Percentiles rank a stretch among this genome's conserved stretches.
Evolutionary conservation across 2,888 invertebrate species (phyloP).

Genomic region (Carcina quercana): DNA sequence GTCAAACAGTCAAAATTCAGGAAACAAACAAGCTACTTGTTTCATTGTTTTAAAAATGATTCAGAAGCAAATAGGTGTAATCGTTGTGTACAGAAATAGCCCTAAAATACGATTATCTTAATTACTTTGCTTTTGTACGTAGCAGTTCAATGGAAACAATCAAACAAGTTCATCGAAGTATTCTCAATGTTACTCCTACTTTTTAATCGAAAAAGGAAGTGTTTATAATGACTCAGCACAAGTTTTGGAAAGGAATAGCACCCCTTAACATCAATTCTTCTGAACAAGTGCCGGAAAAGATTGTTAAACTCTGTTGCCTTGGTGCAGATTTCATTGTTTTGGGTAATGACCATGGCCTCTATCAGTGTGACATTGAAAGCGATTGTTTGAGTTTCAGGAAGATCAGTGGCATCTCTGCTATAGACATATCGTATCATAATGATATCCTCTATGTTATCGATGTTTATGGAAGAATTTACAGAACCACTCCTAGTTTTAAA

Average conservation of each 20-base stretch:
- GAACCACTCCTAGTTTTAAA: conserved; percentile 70
- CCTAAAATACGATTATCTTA: too few relatives aligned
- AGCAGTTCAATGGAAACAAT: too few relatives aligned
- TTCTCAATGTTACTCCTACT: conserved; percentile 32
- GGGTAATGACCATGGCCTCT: conserved; percentile 63
- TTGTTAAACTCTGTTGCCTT: conserved; percentile 58
- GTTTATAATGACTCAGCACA: conserved; percentile 63
- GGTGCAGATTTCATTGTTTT: conserved; percentile 54
- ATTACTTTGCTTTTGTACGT: too few relatives aligned
- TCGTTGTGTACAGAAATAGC: too few relatives aligned
- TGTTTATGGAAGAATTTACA: conserved; percentile 75
- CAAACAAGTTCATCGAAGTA: too few relatives aligned
- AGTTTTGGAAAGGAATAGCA: conserved; percentile 63
- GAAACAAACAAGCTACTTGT: too few relatives aligned
- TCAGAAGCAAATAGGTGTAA: too few relatives aligned
- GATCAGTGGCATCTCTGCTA: conserved; percentile 68
- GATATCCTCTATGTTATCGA: conserved; percentile 76
- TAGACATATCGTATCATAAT: conserved; percentile 78
- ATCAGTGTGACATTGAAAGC: conserved; percentile 51
- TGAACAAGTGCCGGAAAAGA: conserved; percentile 61
- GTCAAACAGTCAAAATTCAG: too few relatives aligned
- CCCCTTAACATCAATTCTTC: conserved; percentile 41
- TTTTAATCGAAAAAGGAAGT: conserved; percentile 28
- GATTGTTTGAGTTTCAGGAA: conserved; percentile 57
- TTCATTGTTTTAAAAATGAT: too few relatives aligned